Evolutionary conservation across 2,888 invertebrate genomes (phyloP).

Genomic region (Chrysolina haemoptera): DNA sequence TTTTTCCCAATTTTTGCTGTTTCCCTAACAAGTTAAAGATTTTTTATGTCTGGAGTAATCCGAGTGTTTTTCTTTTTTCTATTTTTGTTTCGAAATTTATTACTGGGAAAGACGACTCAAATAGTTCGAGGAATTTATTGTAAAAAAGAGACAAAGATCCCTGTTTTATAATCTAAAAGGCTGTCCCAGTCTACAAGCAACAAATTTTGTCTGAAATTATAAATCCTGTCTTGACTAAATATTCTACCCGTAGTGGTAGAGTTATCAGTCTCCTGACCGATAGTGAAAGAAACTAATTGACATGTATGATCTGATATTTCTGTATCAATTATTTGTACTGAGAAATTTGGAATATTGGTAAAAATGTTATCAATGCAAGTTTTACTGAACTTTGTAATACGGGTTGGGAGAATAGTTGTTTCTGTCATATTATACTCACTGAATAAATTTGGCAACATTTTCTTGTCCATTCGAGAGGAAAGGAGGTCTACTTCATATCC

Average conservation of each 20-base stretch:
- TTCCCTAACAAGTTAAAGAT: slow-evolving; percentile 26
- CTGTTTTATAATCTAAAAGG: slow-evolving; percentile 19
- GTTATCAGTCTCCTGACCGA: slow-evolving; percentile 23
- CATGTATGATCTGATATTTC: slow-evolving; percentile 27
- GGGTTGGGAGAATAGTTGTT: slow-evolving; percentile 27
- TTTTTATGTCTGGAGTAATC: slow-evolving; percentile 24
- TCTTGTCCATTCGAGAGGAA: slow-evolving; percentile 25
- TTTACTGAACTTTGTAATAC: slow-evolving; percentile 27
- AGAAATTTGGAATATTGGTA: slow-evolving; percentile 25
- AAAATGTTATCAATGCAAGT: slow-evolving; percentile 25
- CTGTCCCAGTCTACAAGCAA: slow-evolving; percentile 23
- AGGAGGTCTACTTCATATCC: slow-evolving; percentile 22
- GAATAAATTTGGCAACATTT: slow-evolving; percentile 26
- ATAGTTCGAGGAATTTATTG: slow-evolving; percentile 27
- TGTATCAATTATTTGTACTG: slow-evolving; percentile 23
- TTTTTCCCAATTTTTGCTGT: slow-evolving; percentile 20
- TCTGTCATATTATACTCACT: slow-evolving; percentile 28
- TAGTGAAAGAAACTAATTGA: slow-evolving; percentile 22
- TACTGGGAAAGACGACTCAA: slow-evolving; percentile 22
- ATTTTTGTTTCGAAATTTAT: slow-evolving; percentile 22
- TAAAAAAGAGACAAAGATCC: slow-evolving; percentile 18
- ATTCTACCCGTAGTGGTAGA: slow-evolving; percentile 22
- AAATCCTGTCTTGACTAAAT: slow-evolving; percentile 26
- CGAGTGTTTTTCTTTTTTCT: slow-evolving; percentile 25
- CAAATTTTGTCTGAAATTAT: slow-evolving; percentile 22